phyloP scores from a whole-genome alignment of 1,140 invertebrate genomes.

The Forficula auricularia region DNA sequence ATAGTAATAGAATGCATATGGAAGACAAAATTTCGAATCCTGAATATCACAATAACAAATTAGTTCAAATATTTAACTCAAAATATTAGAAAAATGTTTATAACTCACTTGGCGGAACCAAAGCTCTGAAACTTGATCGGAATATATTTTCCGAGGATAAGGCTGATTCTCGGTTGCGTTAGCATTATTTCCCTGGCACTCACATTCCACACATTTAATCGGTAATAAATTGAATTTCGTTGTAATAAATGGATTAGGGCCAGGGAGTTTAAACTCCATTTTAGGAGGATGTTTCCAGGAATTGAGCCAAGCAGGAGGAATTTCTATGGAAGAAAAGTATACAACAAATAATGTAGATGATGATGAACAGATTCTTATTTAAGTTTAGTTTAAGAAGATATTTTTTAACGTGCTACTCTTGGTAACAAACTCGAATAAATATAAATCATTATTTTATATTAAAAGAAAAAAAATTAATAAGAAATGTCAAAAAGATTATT shows the following conservation, averaged over 20 bases:
- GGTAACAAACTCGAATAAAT: neutral
- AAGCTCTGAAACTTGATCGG: too few relatives aligned
- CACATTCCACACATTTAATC: too few relatives aligned
- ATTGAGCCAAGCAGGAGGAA: slow-evolving; percentile 41
- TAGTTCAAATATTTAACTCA: too few relatives aligned
- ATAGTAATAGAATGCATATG: slow-evolving; percentile 55
- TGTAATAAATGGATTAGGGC: slow-evolving; percentile 22
- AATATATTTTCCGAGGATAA: too few relatives aligned
- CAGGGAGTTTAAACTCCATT: too few relatives aligned
- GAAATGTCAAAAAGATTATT: too few relatives aligned
- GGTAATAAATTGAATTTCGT: slow-evolving; percentile 56
- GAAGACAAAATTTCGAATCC: slow-evolving; percentile 70
- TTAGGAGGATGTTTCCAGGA: slow-evolving; percentile 2
- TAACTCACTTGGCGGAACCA: too few relatives aligned
- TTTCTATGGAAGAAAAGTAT: slow-evolving; percentile 18
- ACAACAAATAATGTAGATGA: slow-evolving; percentile 1
- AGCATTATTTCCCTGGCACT: too few relatives aligned
- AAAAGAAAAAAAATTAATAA: slow-evolving; percentile 5
- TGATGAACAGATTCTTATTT: neutral
- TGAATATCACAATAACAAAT: too few relatives aligned
- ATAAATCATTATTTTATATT: neutral
- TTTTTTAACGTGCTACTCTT: too few relatives aligned
- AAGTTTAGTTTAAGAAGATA: too few relatives aligned
- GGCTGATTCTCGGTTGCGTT: slow-evolving; percentile 12
- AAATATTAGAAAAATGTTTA: too few relatives aligned